These are phyloP conservation scores for Pollenia angustigena DNA, from an alignment of 2,888 invertebrate species.

Conservation along the genomic window DNA sequence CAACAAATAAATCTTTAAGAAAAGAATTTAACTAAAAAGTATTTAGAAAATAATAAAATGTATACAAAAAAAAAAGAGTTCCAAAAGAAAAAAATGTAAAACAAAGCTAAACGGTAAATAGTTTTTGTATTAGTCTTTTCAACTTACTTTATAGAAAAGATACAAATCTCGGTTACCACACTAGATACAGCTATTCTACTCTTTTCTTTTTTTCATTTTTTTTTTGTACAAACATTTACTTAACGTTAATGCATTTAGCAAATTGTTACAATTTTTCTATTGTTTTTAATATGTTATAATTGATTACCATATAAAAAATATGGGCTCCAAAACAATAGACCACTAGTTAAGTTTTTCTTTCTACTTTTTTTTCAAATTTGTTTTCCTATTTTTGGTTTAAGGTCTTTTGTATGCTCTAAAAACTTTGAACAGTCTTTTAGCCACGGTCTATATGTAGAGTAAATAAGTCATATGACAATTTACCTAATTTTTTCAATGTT, in stretches of 20 bases:
- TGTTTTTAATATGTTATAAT: constrained; percentile 72
- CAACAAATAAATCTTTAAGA: constrained; percentile 26
- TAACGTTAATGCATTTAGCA: constrained; percentile 47
- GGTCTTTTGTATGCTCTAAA: constrained; percentile 38
- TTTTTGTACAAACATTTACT: neutral
- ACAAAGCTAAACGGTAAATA: constrained; percentile 54
- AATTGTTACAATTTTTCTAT: constrained; percentile 71
- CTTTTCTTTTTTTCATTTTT: neutral
- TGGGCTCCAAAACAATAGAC: constrained; percentile 49
- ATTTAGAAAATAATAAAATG: constrained; percentile 43
- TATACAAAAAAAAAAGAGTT: neutral
- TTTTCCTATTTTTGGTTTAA: neutral
- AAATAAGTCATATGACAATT: constrained; percentile 71
- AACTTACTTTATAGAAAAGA: constrained; percentile 36
- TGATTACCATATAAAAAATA: constrained; percentile 65
- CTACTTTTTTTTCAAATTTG: neutral
- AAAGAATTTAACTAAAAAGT: neutral
- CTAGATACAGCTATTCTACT: neutral
- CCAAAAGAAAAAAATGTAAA: neutral
- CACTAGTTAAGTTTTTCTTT: constrained; percentile 11
- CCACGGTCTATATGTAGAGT: constrained; percentile 22
- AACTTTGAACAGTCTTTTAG: neutral
- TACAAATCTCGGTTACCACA: constrained; percentile 32
- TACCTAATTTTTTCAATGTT: constrained; percentile 47
- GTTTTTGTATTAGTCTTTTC: constrained; percentile 9